Conservation (phyloP, 2,888 invertebrate genomes). For the Cheiracanthium punctorium region DNA sequence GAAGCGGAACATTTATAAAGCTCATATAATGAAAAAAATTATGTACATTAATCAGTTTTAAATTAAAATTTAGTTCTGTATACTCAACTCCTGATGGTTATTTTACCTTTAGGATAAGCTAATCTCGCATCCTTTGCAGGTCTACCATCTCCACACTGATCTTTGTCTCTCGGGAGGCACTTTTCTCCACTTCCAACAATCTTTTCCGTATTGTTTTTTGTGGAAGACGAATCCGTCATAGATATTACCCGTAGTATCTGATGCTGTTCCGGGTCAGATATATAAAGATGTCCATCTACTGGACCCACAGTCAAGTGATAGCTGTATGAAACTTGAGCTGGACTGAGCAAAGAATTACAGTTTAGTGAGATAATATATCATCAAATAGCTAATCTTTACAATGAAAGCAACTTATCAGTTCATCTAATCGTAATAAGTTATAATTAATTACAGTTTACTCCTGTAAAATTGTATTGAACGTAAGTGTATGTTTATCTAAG, state of each 20-base stretch:
- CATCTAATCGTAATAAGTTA: no score
- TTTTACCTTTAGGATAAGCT: conserved; percentile 93
- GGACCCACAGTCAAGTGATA: conserved; percentile 97
- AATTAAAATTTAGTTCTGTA: no score
- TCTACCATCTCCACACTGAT: conserved; percentile 95
- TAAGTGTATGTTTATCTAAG: no score
- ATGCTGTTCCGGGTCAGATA: conserved; percentile 95
- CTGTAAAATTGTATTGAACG: no score
- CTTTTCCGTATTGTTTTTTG: conserved; percentile 77
- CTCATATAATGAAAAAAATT: no score
- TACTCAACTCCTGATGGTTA: no score
- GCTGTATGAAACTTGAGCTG: conserved; percentile 96
- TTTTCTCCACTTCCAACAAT: conserved; percentile 85
- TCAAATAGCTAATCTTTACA: no score
- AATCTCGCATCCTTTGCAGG: conserved; percentile 92
- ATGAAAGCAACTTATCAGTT: no score
- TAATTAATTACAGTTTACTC: no score
- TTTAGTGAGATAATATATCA: no score
- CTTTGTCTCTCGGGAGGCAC: conserved; percentile 93
- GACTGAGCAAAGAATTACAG: conserved; percentile 82
- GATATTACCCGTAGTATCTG: conserved; percentile 76
- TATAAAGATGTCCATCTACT: conserved; percentile 94
- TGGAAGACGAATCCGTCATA: conserved; percentile 72
- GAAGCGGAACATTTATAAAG: no score
- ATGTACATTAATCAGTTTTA: no score